phyloP scores from a whole-genome alignment of 2,888 invertebrate species.

The Leptopilina syphax region DNA sequence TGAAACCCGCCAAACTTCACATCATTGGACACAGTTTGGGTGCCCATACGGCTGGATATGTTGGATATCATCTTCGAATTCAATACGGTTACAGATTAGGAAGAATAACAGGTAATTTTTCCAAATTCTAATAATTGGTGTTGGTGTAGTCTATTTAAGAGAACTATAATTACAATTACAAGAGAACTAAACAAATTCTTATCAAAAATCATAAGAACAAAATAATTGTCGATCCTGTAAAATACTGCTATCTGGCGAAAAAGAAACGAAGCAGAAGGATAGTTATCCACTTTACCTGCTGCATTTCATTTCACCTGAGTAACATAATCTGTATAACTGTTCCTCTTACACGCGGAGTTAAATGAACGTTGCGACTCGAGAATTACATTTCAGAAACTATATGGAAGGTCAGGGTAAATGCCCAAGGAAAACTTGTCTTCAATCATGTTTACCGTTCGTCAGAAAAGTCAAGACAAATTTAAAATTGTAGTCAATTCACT shows the following conservation, averaged over 20 bases:
- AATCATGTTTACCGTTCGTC: background rate
- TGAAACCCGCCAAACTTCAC: constrained; percentile 82
- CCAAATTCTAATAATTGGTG: background rate
- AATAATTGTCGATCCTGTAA: background rate
- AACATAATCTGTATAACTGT: background rate
- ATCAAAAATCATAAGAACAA: too few species aligned
- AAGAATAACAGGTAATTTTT: constrained; percentile 85
- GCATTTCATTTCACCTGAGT: constrained; percentile 6
- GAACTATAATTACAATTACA: too few species aligned
- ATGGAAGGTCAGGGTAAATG: background rate
- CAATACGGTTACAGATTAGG: constrained; percentile 82
- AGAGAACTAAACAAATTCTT: too few species aligned
- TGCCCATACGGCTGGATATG: constrained; percentile 90
- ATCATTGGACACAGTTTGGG: constrained; percentile 93
- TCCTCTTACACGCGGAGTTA: background rate
- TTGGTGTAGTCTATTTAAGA: too few species aligned
- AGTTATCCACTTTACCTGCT: constrained; percentile 17
- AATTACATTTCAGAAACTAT: background rate
- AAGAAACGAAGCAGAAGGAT: background rate
- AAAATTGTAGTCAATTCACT: too few species aligned
- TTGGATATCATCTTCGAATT: constrained; percentile 85
- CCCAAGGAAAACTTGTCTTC: background rate
- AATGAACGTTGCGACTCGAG: too few species aligned
- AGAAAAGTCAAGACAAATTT: too few species aligned
- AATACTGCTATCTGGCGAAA: constrained; percentile 23